Conservation (phyloP, 2,113 vertebrate species). For the Pachycephala philippinensis region DNA sequence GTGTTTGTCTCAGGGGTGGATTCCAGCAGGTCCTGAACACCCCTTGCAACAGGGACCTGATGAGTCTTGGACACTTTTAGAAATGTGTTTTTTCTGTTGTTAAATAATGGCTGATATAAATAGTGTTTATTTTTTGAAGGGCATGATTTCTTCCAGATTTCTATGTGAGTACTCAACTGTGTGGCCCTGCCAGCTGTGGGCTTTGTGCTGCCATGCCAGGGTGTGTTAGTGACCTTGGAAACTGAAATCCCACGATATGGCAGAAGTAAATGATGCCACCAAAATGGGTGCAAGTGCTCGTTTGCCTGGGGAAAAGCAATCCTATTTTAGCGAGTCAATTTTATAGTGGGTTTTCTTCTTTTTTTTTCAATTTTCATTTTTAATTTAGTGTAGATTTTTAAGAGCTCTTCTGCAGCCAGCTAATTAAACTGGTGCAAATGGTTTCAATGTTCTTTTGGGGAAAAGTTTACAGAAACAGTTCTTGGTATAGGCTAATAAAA, state of each 20-base stretch:
- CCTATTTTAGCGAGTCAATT: not conserved
- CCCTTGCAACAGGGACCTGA: not conserved
- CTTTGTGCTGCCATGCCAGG: not conserved
- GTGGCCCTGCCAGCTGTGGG: not conserved
- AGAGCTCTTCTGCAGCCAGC: not conserved
- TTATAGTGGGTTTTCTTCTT: not conserved
- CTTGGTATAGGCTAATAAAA: constrained; percentile 11
- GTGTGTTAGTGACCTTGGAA: not conserved
- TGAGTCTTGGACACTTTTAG: not conserved
- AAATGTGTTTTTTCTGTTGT: not conserved
- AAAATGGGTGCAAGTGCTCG: not conserved
- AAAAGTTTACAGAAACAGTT: not conserved
- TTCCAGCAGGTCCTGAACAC: not conserved
- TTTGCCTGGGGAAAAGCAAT: not conserved
- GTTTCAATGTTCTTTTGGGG: constrained; percentile 21
- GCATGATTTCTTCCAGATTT: constrained; percentile 15
- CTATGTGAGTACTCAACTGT: not conserved
- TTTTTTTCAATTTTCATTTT: not conserved
- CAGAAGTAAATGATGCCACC: not conserved
- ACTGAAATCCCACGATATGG: not conserved
- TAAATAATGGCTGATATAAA: not conserved
- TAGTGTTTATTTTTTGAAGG: not conserved
- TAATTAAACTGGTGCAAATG: not conserved
- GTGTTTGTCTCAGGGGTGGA: not conserved
- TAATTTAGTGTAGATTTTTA: not conserved